Base-by-base conservation (phyloP, 2,888 invertebrate genomes). In the Orthosia incerta region DNA sequence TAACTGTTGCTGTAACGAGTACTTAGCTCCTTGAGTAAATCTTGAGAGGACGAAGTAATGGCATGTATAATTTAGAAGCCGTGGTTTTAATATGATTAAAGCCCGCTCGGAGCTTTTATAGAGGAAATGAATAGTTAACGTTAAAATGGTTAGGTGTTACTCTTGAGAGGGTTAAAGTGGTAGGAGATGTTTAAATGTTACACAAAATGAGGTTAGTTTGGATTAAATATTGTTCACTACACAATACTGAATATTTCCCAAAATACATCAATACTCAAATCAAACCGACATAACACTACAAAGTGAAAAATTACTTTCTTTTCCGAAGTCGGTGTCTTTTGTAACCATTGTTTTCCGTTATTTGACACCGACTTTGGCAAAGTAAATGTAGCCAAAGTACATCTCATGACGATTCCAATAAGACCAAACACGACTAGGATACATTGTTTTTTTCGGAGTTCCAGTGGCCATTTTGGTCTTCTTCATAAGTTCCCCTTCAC, bases 1-100 rank as follows among this genome's bases (percentile, higher is more conserved):
- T 89, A 91, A 92, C 91, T 91, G 90, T 91, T 89, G 89, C 89
- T 87, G 81, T 87, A 87, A 85, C 87, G 86, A 89, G 81, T 76
- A 78, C 82, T 78, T 66, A 55, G 45, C 64, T 79, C 67, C 79
- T 82, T 80, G 60, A 79, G 64, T 57, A 80, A 80, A 63, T 77
- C 78, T 85, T 83, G 67, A 82, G 81, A 71, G 75, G 78, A 70
- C 73, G 69, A 75, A 72, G 77, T 85, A 86, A 85, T 83, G 76
- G 74, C 68, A 77, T 81, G 80, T 84, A 82, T 86, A 80, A 86
- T 85, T 83, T 86, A 83, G 69, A 76, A 82, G 76, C 71, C 59
- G 71, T 63, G 82, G 75, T 80, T 84, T 86, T 82, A 84, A 80
- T 82, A 77, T 86, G 74, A 86, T 86, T 84, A 79, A 79, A 60